These are phyloP conservation scores for Anthophora plumipes DNA, from an alignment of 2,888 invertebrate species.

Conservation along the genomic window DNA sequence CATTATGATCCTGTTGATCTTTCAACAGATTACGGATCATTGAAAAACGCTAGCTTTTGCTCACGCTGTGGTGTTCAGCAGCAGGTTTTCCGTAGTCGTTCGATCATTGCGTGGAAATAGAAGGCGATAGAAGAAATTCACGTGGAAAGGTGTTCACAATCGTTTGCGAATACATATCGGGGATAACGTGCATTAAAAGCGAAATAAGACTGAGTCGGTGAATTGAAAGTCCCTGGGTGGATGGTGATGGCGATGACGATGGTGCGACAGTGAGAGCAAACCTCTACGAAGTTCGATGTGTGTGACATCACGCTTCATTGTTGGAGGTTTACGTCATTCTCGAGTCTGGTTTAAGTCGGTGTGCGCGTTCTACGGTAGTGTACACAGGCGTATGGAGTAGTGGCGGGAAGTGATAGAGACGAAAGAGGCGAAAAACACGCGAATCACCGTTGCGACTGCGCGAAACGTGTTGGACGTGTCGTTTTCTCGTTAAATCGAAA, in stretches of 20 bases:
- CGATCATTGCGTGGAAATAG: neutral
- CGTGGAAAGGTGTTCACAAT: neutral
- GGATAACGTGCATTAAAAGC: neutral
- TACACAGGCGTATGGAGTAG: constrained; percentile 31
- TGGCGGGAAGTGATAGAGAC: constrained; percentile 51
- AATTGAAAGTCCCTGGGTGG: constrained; percentile 2
- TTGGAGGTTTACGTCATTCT: constrained; percentile 85
- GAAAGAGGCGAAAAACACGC: constrained; percentile 42
- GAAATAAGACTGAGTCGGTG: neutral
- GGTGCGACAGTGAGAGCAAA: constrained; percentile 36
- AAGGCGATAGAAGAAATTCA: neutral
- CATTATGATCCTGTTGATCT: constrained; percentile 1
- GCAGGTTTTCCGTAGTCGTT: neutral
- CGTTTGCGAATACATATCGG: neutral
- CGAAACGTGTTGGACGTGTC: constrained; percentile 65
- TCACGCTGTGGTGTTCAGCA: neutral
- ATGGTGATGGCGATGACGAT: constrained; percentile 4
- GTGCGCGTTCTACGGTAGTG: constrained; percentile 56
- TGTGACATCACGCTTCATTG: constrained; percentile 85
- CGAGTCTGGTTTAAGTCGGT: constrained; percentile 69
- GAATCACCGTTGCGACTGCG: constrained; percentile 67
- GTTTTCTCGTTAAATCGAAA: constrained; percentile 23
- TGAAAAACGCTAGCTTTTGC: neutral
- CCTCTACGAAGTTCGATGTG: constrained; percentile 60
- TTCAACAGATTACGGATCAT: neutral